Conservation (phyloP, 2,888 invertebrate genomes). For the Dryocosmus kuriphilus region DNA sequence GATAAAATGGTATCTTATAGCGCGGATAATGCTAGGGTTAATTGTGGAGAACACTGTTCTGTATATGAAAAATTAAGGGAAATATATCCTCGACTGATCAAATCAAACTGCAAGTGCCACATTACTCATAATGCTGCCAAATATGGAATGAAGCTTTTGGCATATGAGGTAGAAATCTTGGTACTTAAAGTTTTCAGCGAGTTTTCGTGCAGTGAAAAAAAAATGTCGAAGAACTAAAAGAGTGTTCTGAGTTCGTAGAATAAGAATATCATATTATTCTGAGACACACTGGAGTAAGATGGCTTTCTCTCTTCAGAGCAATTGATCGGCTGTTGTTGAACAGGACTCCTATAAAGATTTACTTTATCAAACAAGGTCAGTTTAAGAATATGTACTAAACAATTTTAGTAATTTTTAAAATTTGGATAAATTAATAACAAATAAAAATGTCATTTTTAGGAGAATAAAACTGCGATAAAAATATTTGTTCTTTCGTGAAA, state of each 20-base stretch:
- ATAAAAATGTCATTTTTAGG: conserved; percentile 19
- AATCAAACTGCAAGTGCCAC: conserved; percentile 19
- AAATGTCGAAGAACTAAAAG: too few relatives aligned
- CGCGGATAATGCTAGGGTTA: too few relatives aligned
- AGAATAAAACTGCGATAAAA: conserved; percentile 43
- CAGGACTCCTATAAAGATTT: conserved; percentile 32
- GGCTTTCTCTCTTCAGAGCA: conserved; percentile 15
- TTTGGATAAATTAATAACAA: neutral
- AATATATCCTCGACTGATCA: neutral
- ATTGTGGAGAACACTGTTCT: too few relatives aligned
- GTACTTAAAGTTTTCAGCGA: neutral
- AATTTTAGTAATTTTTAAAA: neutral
- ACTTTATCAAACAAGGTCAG: conserved; percentile 19
- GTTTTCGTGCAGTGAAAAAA: neutral
- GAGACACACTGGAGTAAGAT: too few relatives aligned
- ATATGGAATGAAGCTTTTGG: neutral
- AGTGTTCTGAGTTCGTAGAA: too few relatives aligned
- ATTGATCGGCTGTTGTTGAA: conserved; percentile 16
- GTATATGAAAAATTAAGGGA: conserved; percentile 5
- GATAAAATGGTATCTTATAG: too few relatives aligned
- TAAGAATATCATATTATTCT: too few relatives aligned
- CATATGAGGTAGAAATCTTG: neutral
- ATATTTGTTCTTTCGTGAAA: conserved; percentile 42
- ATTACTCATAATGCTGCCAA: conserved; percentile 10
- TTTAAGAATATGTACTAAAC: neutral